phyloP scores from a whole-genome alignment of 37 sponge, comb jelly and placozoan species.

The Theonella swinhoei region DNA sequence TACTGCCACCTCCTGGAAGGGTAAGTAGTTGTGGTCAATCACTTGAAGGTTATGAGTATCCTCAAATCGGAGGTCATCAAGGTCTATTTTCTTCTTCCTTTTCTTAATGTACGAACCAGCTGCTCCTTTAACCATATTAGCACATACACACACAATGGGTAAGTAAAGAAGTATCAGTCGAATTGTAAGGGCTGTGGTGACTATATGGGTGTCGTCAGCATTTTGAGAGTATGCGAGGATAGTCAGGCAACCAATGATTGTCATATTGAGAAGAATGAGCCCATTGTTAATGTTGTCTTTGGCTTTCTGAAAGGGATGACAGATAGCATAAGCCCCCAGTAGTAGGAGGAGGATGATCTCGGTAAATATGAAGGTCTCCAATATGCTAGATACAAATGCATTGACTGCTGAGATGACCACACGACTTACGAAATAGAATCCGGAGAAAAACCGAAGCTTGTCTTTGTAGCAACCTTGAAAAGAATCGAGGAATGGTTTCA shows the following conservation, averaged over 20 bases:
- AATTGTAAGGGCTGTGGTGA: conserved; percentile 28
- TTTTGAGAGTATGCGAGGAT: background rate
- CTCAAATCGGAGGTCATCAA: background rate
- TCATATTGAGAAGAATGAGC: background rate
- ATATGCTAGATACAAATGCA: background rate
- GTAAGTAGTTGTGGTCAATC: background rate
- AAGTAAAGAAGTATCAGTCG: conserved; percentile 50
- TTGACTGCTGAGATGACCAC: background rate
- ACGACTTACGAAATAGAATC: conserved; percentile 49
- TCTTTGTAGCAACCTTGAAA: conserved; percentile 51
- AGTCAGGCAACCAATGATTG: background rate
- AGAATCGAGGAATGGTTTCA: conserved; percentile 34
- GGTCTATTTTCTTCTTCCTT: no score
- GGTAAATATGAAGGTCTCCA: background rate
- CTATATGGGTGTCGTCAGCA: background rate
- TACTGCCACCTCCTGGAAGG: background rate
- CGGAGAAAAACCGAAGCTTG: conserved; percentile 47
- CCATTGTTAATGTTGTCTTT: background rate
- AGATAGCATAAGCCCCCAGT: conserved; percentile 15
- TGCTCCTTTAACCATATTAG: background rate
- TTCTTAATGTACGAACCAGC: background rate
- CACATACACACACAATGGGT: background rate
- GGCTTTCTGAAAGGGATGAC: conserved; percentile 22
- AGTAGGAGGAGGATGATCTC: conserved; percentile 13
- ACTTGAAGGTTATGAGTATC: background rate